Base-by-base conservation (phyloP, 2,113 vertebrate species). In the Anhinga rufa region DNA sequence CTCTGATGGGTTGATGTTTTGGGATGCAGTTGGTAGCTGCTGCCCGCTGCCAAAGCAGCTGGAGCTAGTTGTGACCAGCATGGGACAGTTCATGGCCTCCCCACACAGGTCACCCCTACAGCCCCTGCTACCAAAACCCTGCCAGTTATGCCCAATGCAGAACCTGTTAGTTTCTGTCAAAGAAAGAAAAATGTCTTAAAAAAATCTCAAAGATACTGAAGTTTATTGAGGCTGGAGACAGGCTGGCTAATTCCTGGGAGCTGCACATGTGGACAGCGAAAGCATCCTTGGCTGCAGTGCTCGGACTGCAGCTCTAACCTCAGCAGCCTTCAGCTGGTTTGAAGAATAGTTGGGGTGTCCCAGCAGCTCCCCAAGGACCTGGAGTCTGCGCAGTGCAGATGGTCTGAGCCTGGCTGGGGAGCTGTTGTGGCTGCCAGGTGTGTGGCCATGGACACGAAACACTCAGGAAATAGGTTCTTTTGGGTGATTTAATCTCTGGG, bases 311-410 rank as follows among this genome's bases (percentile, higher is more conserved):
- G 24, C 71, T 64, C 38, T 86, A 17, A 77, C 57, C 57, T 40
- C 48, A 36, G 40, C 31, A 61, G 26, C 34, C 40, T 48, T 66
- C 68, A 68, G 12, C 18, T 28, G 34, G 17, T 71, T 36, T 66
- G 61, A 61, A 16, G 57, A 48, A 75, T 18, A 31, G 7, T 28
- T 51, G 34, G 14, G 36, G 10, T 69, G 49, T 60, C 40, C 8
- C 19, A 24, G 58, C 5, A 3, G 32, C 44, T 93, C 17, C 62
- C 48, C 2, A 0, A 62, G 58, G 18, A 68, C n/a, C 29, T 70
- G 21, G 20, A 52, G 20, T 65, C 55, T 1, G 0, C 86, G 61
- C 1, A 2, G 9, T 46, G 5, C 34, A 82, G n/a, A n/a, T 7
- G 4, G 22, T 26, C 58, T 76, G 38, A 74, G 14, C 29, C 42